These are phyloP conservation scores for Turritopsis dohrnii DNA, from an alignment of 30 jellyfish, hydroid and myxozoan species.

Conservation along the genomic window DNA sequence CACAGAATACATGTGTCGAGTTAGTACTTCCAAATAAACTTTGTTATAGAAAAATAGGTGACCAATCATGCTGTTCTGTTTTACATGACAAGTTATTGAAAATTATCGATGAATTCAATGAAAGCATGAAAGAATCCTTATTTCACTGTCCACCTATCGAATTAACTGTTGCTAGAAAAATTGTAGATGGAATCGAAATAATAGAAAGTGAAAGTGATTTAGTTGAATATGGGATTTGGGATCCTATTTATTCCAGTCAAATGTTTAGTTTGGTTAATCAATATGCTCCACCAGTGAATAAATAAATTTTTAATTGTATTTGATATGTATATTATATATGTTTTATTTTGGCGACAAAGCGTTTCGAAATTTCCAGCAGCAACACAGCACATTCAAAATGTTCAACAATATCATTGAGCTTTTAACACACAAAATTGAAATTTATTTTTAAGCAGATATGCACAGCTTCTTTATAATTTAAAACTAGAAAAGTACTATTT, in stretches of 20 bases:
- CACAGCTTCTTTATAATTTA: too few species aligned
- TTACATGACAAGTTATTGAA: background rate
- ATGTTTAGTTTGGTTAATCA: background rate
- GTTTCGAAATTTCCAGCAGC: too few species aligned
- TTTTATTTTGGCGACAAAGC: too few species aligned
- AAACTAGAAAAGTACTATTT: too few species aligned
- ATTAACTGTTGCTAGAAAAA: background rate
- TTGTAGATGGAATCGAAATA: background rate
- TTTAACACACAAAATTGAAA: too few species aligned
- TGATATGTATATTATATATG: too few species aligned
- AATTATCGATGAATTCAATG: background rate
- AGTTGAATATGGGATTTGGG: constrained; percentile 10
- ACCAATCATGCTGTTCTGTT: background rate
- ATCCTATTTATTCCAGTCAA: background rate
- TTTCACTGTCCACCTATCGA: background rate
- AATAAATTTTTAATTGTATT: too few species aligned
- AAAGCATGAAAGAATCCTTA: background rate
- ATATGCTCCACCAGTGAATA: constrained; percentile 10
- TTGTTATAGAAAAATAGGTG: background rate
- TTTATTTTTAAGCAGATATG: too few species aligned
- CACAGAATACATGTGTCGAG: background rate
- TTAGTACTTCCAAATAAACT: background rate
- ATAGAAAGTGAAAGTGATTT: constrained; percentile 2
- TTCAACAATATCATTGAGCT: too few species aligned
- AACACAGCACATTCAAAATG: too few species aligned